A percentile compares a stretch with the other conserved stretches of the same genome.
These are phyloP conservation scores for Gopherus flavomarginatus DNA, from an alignment of 2,113 vertebrate genomes.

Conservation along the genomic window DNA sequence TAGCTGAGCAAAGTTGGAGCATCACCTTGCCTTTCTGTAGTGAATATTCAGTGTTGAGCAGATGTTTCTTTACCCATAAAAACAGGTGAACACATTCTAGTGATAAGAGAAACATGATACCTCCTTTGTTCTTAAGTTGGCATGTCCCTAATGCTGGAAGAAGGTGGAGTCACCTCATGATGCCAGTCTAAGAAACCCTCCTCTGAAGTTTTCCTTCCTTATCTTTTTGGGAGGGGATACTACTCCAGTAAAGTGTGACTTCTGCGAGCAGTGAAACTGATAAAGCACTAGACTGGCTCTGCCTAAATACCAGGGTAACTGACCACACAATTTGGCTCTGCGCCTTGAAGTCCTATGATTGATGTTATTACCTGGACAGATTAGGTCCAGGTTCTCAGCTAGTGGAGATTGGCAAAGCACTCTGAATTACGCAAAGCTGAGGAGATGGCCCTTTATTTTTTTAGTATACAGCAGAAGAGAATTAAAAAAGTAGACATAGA, in stretches of 20 bases:
- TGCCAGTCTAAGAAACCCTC: not conserved
- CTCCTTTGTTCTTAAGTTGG: rapidly evolving
- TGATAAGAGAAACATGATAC: rapidly evolving
- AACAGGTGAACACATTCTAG: rapidly evolving
- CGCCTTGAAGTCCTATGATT: rapidly evolving
- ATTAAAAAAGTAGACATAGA: not conserved
- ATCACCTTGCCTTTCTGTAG: not conserved
- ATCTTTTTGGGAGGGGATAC: not conserved
- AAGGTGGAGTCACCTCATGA: rapidly evolving
- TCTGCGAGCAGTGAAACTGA: rapidly evolving
- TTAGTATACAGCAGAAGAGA: not conserved
- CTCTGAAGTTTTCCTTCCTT: not conserved
- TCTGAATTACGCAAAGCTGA: not conserved
- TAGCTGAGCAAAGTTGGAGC: not conserved
- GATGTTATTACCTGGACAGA: rapidly evolving
- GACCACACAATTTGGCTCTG: not conserved
- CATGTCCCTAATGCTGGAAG: rapidly evolving
- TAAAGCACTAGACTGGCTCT: rapidly evolving
- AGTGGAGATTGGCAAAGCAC: rapidly evolving
- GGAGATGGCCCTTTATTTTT: rapidly evolving
- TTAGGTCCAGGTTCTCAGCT: not conserved
- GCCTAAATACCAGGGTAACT: rapidly evolving
- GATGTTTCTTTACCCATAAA: not conserved
- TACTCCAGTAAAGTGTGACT: rapidly evolving
- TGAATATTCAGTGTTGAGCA: too few species aligned